Conservation (phyloP, 92 coral and sea anemone genomes). For the Meandrina meandrites region DNA sequence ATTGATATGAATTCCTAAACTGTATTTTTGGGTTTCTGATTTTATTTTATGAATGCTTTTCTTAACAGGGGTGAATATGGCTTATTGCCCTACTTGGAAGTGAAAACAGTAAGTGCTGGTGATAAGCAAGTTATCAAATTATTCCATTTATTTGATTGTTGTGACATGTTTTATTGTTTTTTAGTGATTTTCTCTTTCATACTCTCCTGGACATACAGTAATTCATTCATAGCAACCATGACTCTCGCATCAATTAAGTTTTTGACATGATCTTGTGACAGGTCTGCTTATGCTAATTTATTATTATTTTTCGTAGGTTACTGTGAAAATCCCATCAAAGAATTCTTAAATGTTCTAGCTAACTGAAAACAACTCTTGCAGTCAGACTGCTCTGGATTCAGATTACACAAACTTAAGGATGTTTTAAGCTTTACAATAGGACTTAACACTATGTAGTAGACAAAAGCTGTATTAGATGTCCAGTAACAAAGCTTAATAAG, state of each 20-base stretch:
- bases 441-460: too few species aligned
- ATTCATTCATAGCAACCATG: too few species aligned
- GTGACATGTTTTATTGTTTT: background rate
- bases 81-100: constrained; percentile 76
- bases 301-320: constrained; percentile 42
- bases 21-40: too few species aligned
- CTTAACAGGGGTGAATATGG: constrained; percentile 87
- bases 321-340: constrained; percentile 60
- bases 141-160: background rate
- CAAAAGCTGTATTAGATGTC: background rate
- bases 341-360: background rate
- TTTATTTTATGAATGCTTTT: background rate
- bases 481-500: background rate
- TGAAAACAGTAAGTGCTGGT: constrained; percentile 77
- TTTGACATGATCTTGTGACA: too few species aligned
- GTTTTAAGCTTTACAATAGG: too few species aligned
- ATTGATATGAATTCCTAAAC: too few species aligned
- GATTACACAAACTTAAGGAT: background rate
- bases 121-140: too few species aligned
- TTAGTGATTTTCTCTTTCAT: too few species aligned
- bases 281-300: background rate
- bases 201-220: too few species aligned
- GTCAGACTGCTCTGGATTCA: background rate
- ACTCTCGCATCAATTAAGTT: too few species aligned
- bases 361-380: background rate